Evolutionary conservation across 2,113 vertebrate genomes (phyloP).

Genomic region (Blennius ocellaris): DNA sequence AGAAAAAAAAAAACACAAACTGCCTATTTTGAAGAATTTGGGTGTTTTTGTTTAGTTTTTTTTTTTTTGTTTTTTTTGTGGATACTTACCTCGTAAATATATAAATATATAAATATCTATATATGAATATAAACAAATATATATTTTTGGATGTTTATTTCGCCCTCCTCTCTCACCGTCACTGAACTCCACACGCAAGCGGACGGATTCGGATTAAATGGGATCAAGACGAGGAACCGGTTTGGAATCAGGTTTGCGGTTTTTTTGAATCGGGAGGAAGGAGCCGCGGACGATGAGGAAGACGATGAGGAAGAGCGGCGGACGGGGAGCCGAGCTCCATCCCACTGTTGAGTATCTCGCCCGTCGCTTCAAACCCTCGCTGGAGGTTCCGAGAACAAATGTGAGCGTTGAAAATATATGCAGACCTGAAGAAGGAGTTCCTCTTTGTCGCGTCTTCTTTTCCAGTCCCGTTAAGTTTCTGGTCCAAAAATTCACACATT

Average conservation of each 20-base stretch:
- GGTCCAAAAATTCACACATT: too few species aligned
- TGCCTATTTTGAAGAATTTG: conserved; percentile 74
- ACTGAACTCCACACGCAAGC: too few species aligned
- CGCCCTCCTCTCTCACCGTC: conserved; percentile 24
- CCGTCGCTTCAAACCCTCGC: conserved; percentile 56
- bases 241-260: too few species aligned
- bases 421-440: conserved; percentile 71
- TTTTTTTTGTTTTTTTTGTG: conserved; percentile 75
- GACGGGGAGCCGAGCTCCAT: conserved; percentile 24
- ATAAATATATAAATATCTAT: conserved; percentile 71
- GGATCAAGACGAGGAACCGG: too few species aligned
- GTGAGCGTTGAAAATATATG: conserved; percentile 81
- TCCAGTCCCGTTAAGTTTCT: too few species aligned
- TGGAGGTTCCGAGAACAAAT: conserved; percentile 76
- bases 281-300: neutral
- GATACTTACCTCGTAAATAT: conserved; percentile 86
- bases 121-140: conserved; percentile 82
- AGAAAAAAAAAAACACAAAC: conserved; percentile 69
- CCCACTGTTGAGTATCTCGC: conserved; percentile 25
- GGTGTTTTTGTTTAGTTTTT: conserved; percentile 64
- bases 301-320: neutral
- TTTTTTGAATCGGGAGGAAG: too few species aligned
- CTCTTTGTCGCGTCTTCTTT: conserved; percentile 38
- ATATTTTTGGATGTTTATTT: conserved; percentile 83
- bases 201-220: too few species aligned